Conservation (phyloP, 2,797 vertebrate species). For the Tympanoctomys barrerae region DNA sequence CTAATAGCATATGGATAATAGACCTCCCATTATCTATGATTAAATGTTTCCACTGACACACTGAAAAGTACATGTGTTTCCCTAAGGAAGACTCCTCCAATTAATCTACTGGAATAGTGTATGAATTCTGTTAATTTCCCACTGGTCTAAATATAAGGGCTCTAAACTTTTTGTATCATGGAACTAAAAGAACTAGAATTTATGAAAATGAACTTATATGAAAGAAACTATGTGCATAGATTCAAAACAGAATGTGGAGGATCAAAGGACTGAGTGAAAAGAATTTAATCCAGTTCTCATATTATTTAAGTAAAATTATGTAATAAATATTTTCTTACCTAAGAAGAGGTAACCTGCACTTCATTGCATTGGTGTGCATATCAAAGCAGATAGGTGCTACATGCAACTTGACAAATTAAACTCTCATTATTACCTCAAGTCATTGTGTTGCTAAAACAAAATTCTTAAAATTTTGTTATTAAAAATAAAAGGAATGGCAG, state of each 20-base stretch:
- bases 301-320: neutral
- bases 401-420: neutral
- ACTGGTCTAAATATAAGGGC: conserved; percentile 78
- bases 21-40: neutral
- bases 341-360: neutral
- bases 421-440: neutral
- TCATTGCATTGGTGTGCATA: neutral
- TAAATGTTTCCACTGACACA: conserved; percentile 40
- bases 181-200: conserved; percentile 73
- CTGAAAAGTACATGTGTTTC: conserved; percentile 55
- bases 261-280: neutral
- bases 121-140: conserved; percentile 83
- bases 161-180: conserved; percentile 65
- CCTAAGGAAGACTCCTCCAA: neutral
- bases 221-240: neutral
- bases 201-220: conserved; percentile 78
- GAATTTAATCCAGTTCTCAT: too few species aligned
- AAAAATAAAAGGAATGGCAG: neutral
- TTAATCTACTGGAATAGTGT: conserved; percentile 76
- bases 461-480: neutral
- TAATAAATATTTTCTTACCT: neutral
- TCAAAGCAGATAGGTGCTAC: neutral
- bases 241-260: neutral
- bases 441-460: neutral
- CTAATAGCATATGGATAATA: neutral